These are phyloP conservation scores for Ormyrus nitidulus DNA, from an alignment of 2,888 invertebrate species.

Conservation along the genomic window DNA sequence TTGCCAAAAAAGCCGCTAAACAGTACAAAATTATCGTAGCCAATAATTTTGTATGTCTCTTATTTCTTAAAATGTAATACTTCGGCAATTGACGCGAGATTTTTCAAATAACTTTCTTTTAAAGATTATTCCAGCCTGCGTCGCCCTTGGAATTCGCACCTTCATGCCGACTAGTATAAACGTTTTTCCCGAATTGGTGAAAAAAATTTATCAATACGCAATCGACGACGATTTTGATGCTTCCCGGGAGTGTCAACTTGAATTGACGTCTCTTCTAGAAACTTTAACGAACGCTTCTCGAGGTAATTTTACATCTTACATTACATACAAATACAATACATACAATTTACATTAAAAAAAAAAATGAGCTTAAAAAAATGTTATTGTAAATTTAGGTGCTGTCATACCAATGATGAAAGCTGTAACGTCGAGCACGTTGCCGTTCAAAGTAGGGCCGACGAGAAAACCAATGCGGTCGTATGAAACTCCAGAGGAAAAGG, in stretches of 20 bases:
- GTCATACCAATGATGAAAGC: constrained; percentile 24
- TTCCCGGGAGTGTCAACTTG: constrained; percentile 1
- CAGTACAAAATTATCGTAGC: constrained; percentile 13
- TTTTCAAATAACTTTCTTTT: neutral
- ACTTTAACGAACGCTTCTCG: too few species aligned
- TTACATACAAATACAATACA: too few species aligned
- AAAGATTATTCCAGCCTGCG: constrained; percentile 21
- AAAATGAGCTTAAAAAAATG: neutral
- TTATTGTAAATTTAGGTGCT: constrained; percentile 2
- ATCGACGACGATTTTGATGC: neutral
- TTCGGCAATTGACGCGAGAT: neutral
- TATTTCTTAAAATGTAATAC: neutral
- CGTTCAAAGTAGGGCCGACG: constrained; percentile 32
- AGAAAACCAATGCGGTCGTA: constrained; percentile 16
- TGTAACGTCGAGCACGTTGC: neutral
- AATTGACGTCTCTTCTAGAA: neutral
- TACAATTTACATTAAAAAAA: too few species aligned
- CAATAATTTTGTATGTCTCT: constrained; percentile 19
- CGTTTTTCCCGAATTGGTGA: constrained; percentile 24
- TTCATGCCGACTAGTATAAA: constrained; percentile 41
- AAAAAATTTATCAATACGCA: constrained; percentile 1
- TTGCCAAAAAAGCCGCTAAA: constrained; percentile 63
- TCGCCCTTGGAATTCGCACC: constrained; percentile 14
- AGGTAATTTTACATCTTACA: too few species aligned
- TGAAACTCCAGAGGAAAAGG: constrained; percentile 2